phyloP scores from a whole-genome alignment of 2,888 invertebrate species.

The Noctuana brunneofusca region DNA sequence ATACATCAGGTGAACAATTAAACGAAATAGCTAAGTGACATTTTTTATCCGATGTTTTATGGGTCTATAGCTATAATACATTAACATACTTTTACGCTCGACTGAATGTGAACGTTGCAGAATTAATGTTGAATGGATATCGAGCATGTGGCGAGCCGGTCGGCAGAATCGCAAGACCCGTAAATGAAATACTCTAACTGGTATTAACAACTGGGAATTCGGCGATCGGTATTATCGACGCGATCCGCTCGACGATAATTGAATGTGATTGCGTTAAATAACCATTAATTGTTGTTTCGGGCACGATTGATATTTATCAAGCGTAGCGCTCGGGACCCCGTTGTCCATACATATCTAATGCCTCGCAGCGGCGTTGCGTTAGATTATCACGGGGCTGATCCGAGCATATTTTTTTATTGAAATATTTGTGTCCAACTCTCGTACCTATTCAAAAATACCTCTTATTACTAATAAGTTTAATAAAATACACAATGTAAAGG shows the following conservation, averaged over 20 bases:
- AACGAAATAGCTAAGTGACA: conserved; percentile 52
- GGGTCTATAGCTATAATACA: conserved; percentile 48
- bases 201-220: conserved; percentile 71
- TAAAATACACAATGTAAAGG: no score
- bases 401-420: conserved; percentile 10
- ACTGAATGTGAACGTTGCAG: conserved; percentile 61
- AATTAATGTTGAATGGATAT: conserved; percentile 53
- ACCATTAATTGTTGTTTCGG: conserved; percentile 72
- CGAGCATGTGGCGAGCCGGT: conserved; percentile 39
- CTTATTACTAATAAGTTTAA: no score
- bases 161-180: conserved; percentile 56
- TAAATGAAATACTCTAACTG: conserved; percentile 52
- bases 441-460: neutral
- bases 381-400: neutral
- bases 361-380: conserved; percentile 30
- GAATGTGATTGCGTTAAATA: conserved; percentile 74
- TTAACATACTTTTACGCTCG: conserved; percentile 68
- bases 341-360: conserved; percentile 47
- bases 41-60: conserved; percentile 53
- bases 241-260: conserved; percentile 73
- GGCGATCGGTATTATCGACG: conserved; percentile 68
- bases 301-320: conserved; percentile 65
- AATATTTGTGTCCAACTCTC: neutral
- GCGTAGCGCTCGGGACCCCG: conserved; percentile 46
- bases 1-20: conserved; percentile 52